phyloP scores from a whole-genome alignment of 64 coral and sea anemone species.

The Stichodactyla mertensii region DNA sequence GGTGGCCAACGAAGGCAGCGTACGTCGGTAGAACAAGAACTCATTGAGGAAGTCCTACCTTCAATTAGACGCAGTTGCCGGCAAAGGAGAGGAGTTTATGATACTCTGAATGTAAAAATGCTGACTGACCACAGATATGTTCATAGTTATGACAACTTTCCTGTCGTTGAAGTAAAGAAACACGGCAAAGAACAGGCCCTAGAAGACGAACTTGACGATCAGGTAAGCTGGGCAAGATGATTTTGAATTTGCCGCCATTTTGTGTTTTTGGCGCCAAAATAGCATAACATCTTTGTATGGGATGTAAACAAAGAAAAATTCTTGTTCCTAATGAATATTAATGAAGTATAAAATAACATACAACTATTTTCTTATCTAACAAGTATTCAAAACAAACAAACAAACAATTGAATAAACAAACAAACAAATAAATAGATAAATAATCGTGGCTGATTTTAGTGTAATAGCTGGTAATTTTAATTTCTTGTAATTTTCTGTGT shows the following conservation, averaged over 20 bases:
- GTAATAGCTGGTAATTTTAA: too few species aligned
- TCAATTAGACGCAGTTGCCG: constrained; percentile 77
- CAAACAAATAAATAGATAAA: too few species aligned
- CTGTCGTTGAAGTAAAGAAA: constrained; percentile 11
- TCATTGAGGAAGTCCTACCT: constrained; percentile 10
- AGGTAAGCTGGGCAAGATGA: constrained; percentile 35
- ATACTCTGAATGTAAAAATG: constrained; percentile 70
- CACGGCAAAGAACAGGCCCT: constrained; percentile 7
- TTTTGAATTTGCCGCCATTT: constrained; percentile 98
- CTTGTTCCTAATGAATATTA: not conserved
- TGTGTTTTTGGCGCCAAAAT: constrained; percentile 69
- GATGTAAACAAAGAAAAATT: constrained; percentile 1
- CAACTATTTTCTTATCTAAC: not conserved
- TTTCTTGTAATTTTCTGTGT: too few species aligned
- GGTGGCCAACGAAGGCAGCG: not conserved
- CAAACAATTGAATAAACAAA: not conserved
- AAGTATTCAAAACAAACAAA: not conserved
- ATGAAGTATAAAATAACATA: not conserved
- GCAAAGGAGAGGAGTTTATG: constrained; percentile 72
- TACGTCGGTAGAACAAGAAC: not conserved
- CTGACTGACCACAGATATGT: constrained; percentile 63
- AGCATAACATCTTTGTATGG: not conserved
- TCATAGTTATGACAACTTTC: constrained; percentile 42
- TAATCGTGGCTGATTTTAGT: too few species aligned
- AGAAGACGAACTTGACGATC: constrained; percentile 29